These are phyloP conservation scores for Acanthaster planci DNA, from an alignment of 35 echinoderm and acorn worm genomes.

Conservation along the genomic window DNA sequence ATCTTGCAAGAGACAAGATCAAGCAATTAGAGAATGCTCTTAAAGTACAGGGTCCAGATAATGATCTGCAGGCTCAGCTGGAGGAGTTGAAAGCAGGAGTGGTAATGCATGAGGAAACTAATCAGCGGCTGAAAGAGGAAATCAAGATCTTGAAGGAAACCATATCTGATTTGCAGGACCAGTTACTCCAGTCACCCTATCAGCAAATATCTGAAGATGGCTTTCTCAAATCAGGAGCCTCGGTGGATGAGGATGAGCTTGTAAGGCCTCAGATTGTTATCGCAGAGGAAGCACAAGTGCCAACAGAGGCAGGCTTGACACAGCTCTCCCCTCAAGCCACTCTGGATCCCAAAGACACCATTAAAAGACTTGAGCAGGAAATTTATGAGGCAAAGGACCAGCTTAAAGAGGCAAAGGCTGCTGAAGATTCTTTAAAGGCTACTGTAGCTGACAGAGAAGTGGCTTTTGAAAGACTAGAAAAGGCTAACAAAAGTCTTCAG, in stretches of 20 bases:
- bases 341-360: neutral
- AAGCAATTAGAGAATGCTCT: conserved; percentile 6
- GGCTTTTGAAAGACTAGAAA: conserved; percentile 32
- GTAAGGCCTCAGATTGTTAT: conserved; percentile 10
- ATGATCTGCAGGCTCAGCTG: conserved; percentile 29
- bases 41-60: conserved; percentile 24
- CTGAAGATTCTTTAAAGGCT: neutral
- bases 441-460: conserved; percentile 48
- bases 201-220: conserved; percentile 4
- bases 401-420: conserved; percentile 33
- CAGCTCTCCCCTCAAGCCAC: too few relatives aligned
- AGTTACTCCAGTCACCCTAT: conserved; percentile 24
- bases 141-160: conserved; percentile 30
- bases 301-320: too few relatives aligned
- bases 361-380: conserved; percentile 1
- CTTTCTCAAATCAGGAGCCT: neutral
- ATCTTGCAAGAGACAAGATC: conserved; percentile 5
- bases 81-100: conserved; percentile 35
- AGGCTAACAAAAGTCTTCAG: conserved; percentile 46
- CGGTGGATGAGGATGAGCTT: conserved; percentile 3
- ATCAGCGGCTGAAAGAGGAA: conserved; percentile 31
- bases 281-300: neutral
- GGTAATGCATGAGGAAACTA: conserved; percentile 14
- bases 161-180: conserved; percentile 30
- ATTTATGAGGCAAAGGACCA: conserved; percentile 30